Evolutionary conservation across 2,888 invertebrate genomes (phyloP), one percentile per base, ranked within the genome.

Genomic region (Pherbina coryleti): DNA sequence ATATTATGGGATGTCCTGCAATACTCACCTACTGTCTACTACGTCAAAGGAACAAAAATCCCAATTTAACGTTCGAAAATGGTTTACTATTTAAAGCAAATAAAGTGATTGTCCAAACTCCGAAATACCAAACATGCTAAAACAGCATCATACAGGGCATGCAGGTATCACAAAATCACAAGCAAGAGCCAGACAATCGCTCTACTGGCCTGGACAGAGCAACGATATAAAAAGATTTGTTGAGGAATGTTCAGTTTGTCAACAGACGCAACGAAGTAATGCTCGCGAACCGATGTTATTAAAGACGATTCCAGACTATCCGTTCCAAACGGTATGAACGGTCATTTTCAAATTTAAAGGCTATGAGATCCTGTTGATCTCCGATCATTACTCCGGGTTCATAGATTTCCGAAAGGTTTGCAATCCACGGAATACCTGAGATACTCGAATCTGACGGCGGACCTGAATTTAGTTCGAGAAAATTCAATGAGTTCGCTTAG

Each of bases 11-110:
- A 70, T 28, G 49, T 70, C 3, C 7, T 70, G 51, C 70, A 51
- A 31, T 53, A 70, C 11, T 70, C 70, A 25, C 70, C 70, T 4
- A 53, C 22, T 22, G 51, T 70, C 51, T 44, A 22, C 11, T 72
- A 57, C 25, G 53, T 31, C 53, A 72, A 72, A 37, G 72, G 72
- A 34, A 72, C 34, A 7, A 55, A 51, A 53, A 37, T 72, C 57
- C 72, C 74, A 49, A 74, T 64, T 7, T 64, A 64, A n/a, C 64
- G 9, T 31, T 64, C 64, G 64, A 64, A n/a, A 31, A 19, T 5
- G 34, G 34, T 2, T 17, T 64, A 34, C 34, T 64, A 9, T 64
- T 64, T 19, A 64, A 64, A 34, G 19, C 34, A 34, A 64, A 31
- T 64, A 31, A 34, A 8, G 28, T 64, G 3, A 64, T 64, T 34